Evolutionary conservation across 2,888 invertebrate genomes (phyloP).

Genomic region (Dione juno): DNA sequence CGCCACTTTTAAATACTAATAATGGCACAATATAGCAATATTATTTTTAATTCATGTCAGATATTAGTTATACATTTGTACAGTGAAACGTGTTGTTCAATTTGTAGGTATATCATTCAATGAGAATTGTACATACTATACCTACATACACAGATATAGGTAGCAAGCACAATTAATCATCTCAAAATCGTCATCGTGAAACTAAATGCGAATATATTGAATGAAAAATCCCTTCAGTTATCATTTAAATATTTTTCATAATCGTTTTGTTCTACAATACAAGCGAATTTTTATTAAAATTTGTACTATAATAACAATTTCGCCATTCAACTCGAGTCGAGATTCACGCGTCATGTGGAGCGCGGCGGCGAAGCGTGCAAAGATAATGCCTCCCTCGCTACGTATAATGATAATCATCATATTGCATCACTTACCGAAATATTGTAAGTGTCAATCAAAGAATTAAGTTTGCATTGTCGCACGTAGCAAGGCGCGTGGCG

Average conservation of each 20-base stretch:
- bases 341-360: conserved; percentile 47
- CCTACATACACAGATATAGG: too few species aligned
- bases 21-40: not conserved
- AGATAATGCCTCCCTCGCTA: conserved; percentile 65
- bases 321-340: conserved; percentile 48
- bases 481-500: conserved; percentile 58
- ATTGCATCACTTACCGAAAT: conserved; percentile 84
- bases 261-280: not conserved
- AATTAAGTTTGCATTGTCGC: conserved; percentile 80
- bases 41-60: too few species aligned
- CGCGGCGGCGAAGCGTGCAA: conserved; percentile 62
- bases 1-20: conserved; percentile 36
- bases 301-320: conserved; percentile 18
- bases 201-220: too few species aligned
- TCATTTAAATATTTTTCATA: not conserved
- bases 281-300: not conserved
- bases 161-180: too few species aligned
- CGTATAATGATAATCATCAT: conserved; percentile 78
- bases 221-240: too few species aligned
- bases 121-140: too few species aligned
- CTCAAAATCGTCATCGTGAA: too few species aligned
- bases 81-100: too few species aligned
- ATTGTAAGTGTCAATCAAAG: conserved; percentile 85
- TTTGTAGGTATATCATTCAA: too few species aligned
- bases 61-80: too few species aligned